Base-by-base conservation (phyloP, 64 coral and sea anemone species). In the Montipora efflorescens region DNA sequence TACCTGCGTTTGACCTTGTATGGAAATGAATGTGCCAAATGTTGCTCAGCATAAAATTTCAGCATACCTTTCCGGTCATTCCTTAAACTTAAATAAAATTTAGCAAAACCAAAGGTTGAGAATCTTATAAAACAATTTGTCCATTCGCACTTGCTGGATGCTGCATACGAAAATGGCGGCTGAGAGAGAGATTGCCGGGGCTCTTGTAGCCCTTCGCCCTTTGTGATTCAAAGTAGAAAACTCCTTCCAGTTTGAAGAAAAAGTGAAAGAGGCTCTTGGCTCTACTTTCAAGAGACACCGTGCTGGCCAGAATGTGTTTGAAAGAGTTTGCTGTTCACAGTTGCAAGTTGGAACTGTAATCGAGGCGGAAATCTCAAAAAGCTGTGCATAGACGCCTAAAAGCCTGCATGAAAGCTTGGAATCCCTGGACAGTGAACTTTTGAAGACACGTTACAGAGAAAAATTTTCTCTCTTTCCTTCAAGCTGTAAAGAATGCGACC, bases 161-260 rank as follows among this genome's bases (percentile, higher is more conserved):
- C 25, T 28, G 25, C 0, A 28, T 28, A 28, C 25, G 25, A 75
- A 79, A 90, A 90, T 90, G 89, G 77, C 77, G 64, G 77, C 89
- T 61, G 47, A 90, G 48, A 8, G 23, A 22, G 43, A 80, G 64
- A 68, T 90, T 36, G 11, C 5, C 18, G 10, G 48, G 50, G 77
- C 76, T 1, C 19, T 80, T 20, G 16, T 14, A 14, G 89, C 90
- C 43, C 79, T 92, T 62, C 22, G 80, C 4, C 90, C 79, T 2
- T 44, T 83, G 44, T 67, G 79, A 28, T 19, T 47, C 59, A 83
- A 58, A 7, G 49, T 82, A 1, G 67, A 82, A 19, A 72, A 83
- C 59, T 84, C 83, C 62, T 8, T 77, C 20, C 68, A 47, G 8
- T 92, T 92, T 55, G 90, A 92, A 75, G 44, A 92, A n/a, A 68